Base-by-base conservation (phyloP, 53 echinoderm and acorn worm genomes). In the Hippasteria phrygiana region DNA sequence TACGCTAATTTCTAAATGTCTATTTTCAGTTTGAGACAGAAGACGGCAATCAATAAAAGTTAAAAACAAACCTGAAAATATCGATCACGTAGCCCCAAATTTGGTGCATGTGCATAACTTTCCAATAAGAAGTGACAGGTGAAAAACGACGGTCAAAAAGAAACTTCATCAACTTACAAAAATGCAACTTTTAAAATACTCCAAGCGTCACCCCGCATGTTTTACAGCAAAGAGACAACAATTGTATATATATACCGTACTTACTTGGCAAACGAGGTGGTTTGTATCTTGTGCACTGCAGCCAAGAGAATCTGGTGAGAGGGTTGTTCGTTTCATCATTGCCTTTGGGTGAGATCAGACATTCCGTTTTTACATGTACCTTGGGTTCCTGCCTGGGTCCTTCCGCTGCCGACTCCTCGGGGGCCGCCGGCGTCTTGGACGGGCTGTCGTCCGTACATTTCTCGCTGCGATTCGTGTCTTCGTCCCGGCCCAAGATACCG, bases 281-380 rank as follows among this genome's bases (percentile, higher is more conserved):
- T 59, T 97, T 97, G 41, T 97, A 97, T 62, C 97, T 53, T 12
- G 97, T 95, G 47, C 97, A 97, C 82, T 97, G 97, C 26, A 97
- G 84, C 97, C 97, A 97, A 8, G 97, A 97, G 55, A 97, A 97
- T 39, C 97, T 83, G 27, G 97, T 78, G 83, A 97, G 42, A 8
- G 97, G 97, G 64, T 93, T 95, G 47, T 95, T 91, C n/a, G 55
- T n/a, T 42, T 89, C 89, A 24, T 88, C 79, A 34, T 78, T 71
- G 34, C 72, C 71, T 51, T 70, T 78, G 5, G 89, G 79, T 40
- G 79, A 89, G 64, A 54, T 88, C 37, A 89, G 17, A 27, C 70
- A 35, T 71, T 89, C 89, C 24, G 89, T 69, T 70, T 89, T 89
- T 10, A 79, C 79, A 55, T 78, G 78, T 6, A 89, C 55, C 29